Evolutionary conservation across 2,113 vertebrate species (phyloP).

Genomic region (Pogona vitticeps): DNA sequence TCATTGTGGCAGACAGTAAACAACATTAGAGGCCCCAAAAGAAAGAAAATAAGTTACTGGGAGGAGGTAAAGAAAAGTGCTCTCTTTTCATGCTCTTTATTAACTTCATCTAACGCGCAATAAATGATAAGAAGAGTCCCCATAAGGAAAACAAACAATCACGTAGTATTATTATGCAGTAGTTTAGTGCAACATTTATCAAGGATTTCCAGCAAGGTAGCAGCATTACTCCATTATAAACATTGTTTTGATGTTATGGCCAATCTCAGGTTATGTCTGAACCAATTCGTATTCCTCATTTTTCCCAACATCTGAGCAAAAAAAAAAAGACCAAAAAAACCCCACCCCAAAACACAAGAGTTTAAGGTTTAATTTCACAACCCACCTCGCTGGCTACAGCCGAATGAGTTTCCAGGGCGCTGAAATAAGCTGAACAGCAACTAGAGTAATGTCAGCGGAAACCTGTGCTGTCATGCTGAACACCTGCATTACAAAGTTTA

Average conservation of each 20-base stretch:
- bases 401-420: too few relatives aligned
- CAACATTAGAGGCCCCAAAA: slow-evolving; percentile 64
- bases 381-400: too few relatives aligned
- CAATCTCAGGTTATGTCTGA: not conserved
- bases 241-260: too few relatives aligned
- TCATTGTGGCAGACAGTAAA: slow-evolving; percentile 73
- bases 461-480: too few relatives aligned
- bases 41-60: not conserved
- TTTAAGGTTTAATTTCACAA: not conserved
- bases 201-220: slow-evolving; percentile 1
- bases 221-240: not conserved
- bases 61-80: slow-evolving; percentile 53
- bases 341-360: too few relatives aligned
- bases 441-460: too few relatives aligned
- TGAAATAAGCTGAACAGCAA: too few relatives aligned
- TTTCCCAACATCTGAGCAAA: too few relatives aligned
- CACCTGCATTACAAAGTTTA: too few relatives aligned
- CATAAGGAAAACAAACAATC: slow-evolving; percentile 38
- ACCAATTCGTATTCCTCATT: not conserved
- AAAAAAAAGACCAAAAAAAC: too few relatives aligned
- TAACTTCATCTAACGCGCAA: slow-evolving; percentile 73
- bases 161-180: not conserved
- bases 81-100: slow-evolving; percentile 54
- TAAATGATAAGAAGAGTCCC: slow-evolving; percentile 71
- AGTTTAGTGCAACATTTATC: slow-evolving; percentile 36